Evolutionary conservation across 2,888 invertebrate genomes (phyloP).

Genomic region (Sphaerophoria rueppellii): DNA sequence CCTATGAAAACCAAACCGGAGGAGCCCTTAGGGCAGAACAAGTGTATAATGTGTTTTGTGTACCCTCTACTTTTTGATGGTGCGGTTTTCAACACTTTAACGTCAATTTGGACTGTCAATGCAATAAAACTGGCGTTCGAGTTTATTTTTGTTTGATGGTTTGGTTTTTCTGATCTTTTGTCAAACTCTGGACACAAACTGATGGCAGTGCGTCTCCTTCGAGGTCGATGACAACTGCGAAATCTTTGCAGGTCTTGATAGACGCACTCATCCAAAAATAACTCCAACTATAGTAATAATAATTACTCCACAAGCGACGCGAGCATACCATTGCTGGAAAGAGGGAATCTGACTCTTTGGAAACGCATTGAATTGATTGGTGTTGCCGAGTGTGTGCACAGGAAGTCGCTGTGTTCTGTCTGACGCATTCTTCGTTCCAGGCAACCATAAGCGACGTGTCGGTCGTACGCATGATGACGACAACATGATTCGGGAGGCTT

Average conservation of each 20-base stretch:
- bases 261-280: slow-evolving; percentile 56
- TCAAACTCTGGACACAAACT: slow-evolving; percentile 20
- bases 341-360: neutral
- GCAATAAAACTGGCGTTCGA: slow-evolving; percentile 61
- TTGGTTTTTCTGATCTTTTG: slow-evolving; percentile 39
- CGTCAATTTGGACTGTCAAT: slow-evolving; percentile 67
- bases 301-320: slow-evolving; percentile 21
- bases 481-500: neutral
- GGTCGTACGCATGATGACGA: neutral
- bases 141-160: slow-evolving; percentile 1
- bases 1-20: neutral
- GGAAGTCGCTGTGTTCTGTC: slow-evolving; percentile 50
- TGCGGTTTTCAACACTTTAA: slow-evolving; percentile 72
- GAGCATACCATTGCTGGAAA: neutral
- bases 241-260: slow-evolving; percentile 25
- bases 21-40: slow-evolving; percentile 28
- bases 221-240: slow-evolving; percentile 56
- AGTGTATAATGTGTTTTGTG: slow-evolving; percentile 32
- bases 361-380: slow-evolving; percentile 48
- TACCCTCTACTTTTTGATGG: slow-evolving; percentile 34
- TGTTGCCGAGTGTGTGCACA: slow-evolving; percentile 65
- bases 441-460: neutral
- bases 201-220: neutral
- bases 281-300: slow-evolving; percentile 62
- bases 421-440: slow-evolving; percentile 66